A percentile compares a stretch with the other conserved stretches of the same genome.
Evolutionary conservation across 2,888 invertebrate species (phyloP).

Genomic region (Volucella bombylans): DNA sequence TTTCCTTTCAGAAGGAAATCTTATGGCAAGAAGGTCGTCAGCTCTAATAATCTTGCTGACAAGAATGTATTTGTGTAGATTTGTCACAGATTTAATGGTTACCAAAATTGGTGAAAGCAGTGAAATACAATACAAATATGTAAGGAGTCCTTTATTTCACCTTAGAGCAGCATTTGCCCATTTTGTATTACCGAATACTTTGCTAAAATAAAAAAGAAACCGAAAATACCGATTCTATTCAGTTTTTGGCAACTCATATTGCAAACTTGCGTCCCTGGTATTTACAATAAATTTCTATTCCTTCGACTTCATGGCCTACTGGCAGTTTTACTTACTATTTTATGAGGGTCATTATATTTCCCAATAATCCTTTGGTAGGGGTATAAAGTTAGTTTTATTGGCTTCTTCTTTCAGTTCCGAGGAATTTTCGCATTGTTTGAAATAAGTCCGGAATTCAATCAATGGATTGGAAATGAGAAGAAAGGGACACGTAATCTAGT

Average conservation of each 20-base stretch:
- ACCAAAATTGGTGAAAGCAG: slow-evolving; percentile 22
- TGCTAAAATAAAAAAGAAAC: too few relatives aligned
- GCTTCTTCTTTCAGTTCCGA: slow-evolving; percentile 9
- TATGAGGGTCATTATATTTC: slow-evolving; percentile 57
- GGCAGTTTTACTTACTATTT: slow-evolving; percentile 58
- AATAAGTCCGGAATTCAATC: slow-evolving; percentile 65
- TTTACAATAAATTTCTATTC: slow-evolving; percentile 58
- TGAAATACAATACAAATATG: slow-evolving; percentile 58
- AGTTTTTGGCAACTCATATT: slow-evolving; percentile 33
- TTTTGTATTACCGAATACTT: background rate
- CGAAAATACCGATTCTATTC: background rate
- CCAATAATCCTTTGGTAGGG: slow-evolving; percentile 47
- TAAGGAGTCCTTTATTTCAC: slow-evolving; percentile 17
- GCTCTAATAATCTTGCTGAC: too few relatives aligned
- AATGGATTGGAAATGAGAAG: slow-evolving; percentile 58
- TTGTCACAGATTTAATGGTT: background rate
- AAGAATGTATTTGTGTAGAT: too few relatives aligned
- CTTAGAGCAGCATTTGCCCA: slow-evolving; percentile 45
- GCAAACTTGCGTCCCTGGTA: slow-evolving; percentile 27
- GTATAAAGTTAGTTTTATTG: slow-evolving; percentile 61
- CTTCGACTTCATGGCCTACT: slow-evolving; percentile 48
- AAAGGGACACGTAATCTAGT: slow-evolving; percentile 27
- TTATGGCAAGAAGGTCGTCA: too few relatives aligned
- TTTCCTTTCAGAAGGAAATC: too few relatives aligned
- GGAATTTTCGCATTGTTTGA: slow-evolving; percentile 53